These are phyloP conservation scores for Crotalus horridus DNA, from an alignment of 2,113 vertebrate genomes.

Conservation along the genomic window DNA sequence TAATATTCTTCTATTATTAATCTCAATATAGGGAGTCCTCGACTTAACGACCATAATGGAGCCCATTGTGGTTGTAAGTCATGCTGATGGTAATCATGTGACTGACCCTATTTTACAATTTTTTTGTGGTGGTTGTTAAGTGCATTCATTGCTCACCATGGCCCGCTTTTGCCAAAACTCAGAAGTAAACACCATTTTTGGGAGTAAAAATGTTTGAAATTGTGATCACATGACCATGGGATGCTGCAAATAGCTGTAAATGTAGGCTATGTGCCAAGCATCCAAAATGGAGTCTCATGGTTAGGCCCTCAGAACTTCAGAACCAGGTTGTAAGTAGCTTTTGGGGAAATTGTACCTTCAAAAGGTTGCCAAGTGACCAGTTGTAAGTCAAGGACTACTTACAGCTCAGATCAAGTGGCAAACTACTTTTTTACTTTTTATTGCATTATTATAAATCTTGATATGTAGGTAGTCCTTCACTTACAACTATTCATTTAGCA, in stretches of 20 bases:
- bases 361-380: background rate
- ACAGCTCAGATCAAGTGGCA: background rate
- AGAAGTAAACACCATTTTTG: background rate
- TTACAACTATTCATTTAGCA: background rate
- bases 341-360: background rate
- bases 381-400: background rate
- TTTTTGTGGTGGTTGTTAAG: background rate
- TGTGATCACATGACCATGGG: background rate
- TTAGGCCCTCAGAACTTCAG: background rate
- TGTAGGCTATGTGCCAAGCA: background rate
- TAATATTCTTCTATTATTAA: background rate
- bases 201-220: background rate
- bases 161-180: background rate
- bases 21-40: background rate
- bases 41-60: background rate
- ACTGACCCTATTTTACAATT: background rate
- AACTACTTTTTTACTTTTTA: background rate
- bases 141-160: background rate
- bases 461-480: background rate
- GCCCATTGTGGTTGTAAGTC: background rate
- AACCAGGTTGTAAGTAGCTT: background rate
- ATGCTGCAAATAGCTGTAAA: background rate
- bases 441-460: background rate
- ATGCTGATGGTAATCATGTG: background rate
- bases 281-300: background rate